phyloP scores from a whole-genome alignment of 2,797 vertebrate species.

The Pseudochirops cupreus region DNA sequence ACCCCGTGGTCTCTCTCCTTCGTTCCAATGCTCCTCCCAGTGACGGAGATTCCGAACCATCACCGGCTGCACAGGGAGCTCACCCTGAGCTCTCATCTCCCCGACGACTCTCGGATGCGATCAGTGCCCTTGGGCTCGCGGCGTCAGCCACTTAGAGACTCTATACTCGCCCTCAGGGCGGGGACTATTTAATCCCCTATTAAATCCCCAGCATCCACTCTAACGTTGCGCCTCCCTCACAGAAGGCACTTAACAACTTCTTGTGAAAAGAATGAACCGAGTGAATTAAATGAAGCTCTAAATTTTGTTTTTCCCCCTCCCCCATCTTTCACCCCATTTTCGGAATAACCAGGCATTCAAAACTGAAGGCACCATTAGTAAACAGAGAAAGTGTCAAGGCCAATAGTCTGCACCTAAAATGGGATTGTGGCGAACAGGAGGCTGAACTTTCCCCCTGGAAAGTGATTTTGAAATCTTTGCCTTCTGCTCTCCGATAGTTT shows the following conservation, averaged over 20 bases:
- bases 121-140: background rate
- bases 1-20: background rate
- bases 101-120: background rate
- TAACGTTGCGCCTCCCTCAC: background rate
- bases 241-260: background rate
- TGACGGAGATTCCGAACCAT: background rate
- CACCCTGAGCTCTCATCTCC: background rate
- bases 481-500: conserved; percentile 4
- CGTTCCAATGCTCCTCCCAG: background rate
- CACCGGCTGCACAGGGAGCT: background rate
- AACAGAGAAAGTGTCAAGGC: background rate
- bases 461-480: conserved; percentile 41
- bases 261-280: background rate
- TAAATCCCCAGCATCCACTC: background rate
- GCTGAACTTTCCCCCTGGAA: background rate
- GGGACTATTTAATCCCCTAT: background rate
- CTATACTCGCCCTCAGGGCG: background rate
- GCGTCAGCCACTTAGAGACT: background rate
- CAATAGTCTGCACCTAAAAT: background rate
- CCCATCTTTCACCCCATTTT: background rate
- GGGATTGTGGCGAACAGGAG: background rate
- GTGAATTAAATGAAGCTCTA: background rate
- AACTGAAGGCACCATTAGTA: background rate
- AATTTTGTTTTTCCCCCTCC: background rate
- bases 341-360: background rate